Evolutionary conservation across 2,888 invertebrate genomes (phyloP).

Genomic region (Neoitamus cyanurus): DNA sequence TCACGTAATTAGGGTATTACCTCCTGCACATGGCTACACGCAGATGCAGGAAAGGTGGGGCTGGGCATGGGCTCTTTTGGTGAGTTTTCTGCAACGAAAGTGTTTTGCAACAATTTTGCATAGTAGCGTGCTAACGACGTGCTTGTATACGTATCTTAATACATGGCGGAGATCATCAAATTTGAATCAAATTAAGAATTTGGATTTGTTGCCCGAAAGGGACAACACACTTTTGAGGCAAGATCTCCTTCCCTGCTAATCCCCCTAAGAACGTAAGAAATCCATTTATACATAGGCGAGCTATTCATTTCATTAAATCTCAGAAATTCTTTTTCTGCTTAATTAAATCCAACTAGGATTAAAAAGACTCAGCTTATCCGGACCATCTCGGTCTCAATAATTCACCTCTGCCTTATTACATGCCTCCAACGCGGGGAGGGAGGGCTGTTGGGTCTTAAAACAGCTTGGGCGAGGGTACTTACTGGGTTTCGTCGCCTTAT

Average conservation of each 20-base stretch:
- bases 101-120: not conserved
- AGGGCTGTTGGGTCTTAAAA: not conserved
- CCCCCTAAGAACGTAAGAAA: not conserved
- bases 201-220: not conserved
- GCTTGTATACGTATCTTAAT: no score
- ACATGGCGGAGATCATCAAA: not conserved
- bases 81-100: not conserved
- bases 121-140: no score
- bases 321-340: conserved; percentile 38
- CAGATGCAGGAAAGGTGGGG: not conserved
- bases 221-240: not conserved
- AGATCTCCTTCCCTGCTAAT: not conserved
- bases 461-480: conserved; percentile 3
- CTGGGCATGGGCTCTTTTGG: not conserved
- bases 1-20: not conserved
- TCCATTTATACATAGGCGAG: conserved; percentile 26
- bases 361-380: conserved; percentile 29
- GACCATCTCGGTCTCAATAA: conserved; percentile 26
- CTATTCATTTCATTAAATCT: conserved; percentile 38
- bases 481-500: conserved; percentile 5
- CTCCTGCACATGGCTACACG: not conserved
- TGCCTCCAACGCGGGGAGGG: not conserved
- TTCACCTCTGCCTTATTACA: conserved; percentile 31
- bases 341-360: conserved; percentile 41
- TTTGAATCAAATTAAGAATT: not conserved